Evolutionary conservation across 2,113 vertebrate genomes (phyloP).

Genomic region (Ptilorrhoa leucosticta): DNA sequence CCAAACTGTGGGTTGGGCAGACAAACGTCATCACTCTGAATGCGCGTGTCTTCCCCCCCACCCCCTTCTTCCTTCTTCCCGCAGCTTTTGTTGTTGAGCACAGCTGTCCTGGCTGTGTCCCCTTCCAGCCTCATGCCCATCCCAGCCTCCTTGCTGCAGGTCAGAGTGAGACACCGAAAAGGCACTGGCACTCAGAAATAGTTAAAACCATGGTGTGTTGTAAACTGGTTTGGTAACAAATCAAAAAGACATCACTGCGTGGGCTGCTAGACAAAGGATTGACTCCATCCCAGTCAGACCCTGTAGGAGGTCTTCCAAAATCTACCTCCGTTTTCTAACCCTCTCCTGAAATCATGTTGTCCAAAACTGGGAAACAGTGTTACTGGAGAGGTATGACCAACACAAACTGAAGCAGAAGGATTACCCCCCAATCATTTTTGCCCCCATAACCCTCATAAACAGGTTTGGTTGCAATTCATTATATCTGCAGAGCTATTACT

Average conservation of each 20-base stretch:
- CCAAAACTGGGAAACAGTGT: background rate
- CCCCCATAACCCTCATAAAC: background rate
- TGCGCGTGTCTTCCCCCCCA: rapidly evolving
- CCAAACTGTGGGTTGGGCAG: rapidly evolving
- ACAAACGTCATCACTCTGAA: background rate
- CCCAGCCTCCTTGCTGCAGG: background rate
- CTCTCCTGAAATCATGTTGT: background rate
- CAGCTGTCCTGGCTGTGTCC: background rate
- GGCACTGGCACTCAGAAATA: background rate
- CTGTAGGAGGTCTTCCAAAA: background rate
- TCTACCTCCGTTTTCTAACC: background rate
- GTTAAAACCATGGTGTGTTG: background rate
- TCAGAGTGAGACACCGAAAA: background rate
- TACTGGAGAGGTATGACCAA: background rate
- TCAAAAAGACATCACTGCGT: background rate
- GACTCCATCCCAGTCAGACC: background rate
- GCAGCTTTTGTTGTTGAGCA: background rate
- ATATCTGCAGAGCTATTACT: background rate
- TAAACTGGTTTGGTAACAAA: background rate
- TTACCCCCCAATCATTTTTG: background rate
- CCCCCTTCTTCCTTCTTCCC: background rate
- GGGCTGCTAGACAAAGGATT: background rate
- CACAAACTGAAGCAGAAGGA: background rate
- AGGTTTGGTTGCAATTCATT: background rate
- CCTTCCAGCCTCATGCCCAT: background rate